Base-by-base conservation (phyloP, 2,797 vertebrate species). In the Nothura maculosa region DNA sequence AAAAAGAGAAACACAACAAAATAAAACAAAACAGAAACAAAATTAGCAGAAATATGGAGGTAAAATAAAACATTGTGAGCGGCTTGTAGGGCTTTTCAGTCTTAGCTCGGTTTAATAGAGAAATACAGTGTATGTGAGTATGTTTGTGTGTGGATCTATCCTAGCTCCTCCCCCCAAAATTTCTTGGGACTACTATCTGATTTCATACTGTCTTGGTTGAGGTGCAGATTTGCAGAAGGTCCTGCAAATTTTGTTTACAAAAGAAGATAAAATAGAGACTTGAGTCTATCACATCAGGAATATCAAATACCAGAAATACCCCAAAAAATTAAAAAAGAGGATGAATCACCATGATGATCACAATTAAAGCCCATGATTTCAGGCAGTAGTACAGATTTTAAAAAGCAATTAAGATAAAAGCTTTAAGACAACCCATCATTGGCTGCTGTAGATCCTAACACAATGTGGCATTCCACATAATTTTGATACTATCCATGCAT, bases 381-480 rank as follows among this genome's bases (percentile, higher is more conserved):
- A 30, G 38, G 22, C 50, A 83, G 11, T 9, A 50, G 22, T 1
- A 8, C 9, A 73, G 42, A 43, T 88, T 66, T 66, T 61, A 64
- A 62, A 54, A 42, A 12, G 10, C 24, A 72, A 20, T 42, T 62
- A 84, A 78, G 19, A 42, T 2, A 2, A 69, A 28, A 61, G 6
- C 34, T 76, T 4, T 40, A 48, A 76, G 63, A 86, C 32, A 9
- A 52, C 32, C 32, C 5, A 10, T 32, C 28, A 10, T 13, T 12
- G 76, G 25, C 48, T 81, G 12, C 30, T 28, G 6, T 14, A 16
- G n/a, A 19, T 85, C 27, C 58, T 70, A 54, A 40, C 5, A 3
- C 21, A 60, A 6, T 1, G 12, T 0, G 3, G 1, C 9, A 2
- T 64, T 38, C 58, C 28, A 5, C 25, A 20, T 27, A 38, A 40